phyloP scores from a whole-genome alignment of 2,113 vertebrate genomes.

The Aspiorhynchus laticeps region DNA sequence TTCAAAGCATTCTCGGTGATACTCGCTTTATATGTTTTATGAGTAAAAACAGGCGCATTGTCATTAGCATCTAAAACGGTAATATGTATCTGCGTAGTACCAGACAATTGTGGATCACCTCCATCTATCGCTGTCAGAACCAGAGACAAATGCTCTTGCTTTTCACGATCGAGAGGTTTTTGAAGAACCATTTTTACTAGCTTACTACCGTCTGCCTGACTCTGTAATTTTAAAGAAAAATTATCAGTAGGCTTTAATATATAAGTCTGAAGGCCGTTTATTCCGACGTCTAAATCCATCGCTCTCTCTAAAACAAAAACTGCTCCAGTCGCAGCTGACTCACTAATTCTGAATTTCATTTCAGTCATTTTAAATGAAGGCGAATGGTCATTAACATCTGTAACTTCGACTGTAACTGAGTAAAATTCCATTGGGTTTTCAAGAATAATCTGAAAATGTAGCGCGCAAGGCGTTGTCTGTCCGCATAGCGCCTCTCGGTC shows the following conservation, averaged over 20 bases:
- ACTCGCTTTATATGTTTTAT: conserved; percentile 55
- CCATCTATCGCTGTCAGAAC: conserved; percentile 51
- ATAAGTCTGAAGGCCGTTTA: conserved; percentile 57
- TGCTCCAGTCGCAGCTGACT: conserved; percentile 61
- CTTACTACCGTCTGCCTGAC: conserved; percentile 39
- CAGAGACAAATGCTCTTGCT: conserved; percentile 27
- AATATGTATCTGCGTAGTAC: conserved; percentile 37
- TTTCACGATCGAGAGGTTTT: conserved; percentile 48
- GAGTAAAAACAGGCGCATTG: conserved; percentile 62
- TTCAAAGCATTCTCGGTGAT: conserved; percentile 59
- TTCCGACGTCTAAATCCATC: conserved; percentile 64
- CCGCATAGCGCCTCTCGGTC: conserved; percentile 74
- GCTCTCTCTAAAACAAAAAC: conserved; percentile 64
- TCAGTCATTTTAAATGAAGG: conserved; percentile 66
- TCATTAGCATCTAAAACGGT: conserved; percentile 54
- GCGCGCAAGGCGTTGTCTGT: conserved; percentile 61
- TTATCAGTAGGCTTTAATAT: not conserved
- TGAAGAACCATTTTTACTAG: conserved; percentile 52
- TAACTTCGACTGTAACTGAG: conserved; percentile 53
- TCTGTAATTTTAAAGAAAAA: not conserved
- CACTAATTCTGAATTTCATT: conserved; percentile 68
- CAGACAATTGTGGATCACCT: conserved; percentile 8
- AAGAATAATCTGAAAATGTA: conserved; percentile 71
- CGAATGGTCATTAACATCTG: conserved; percentile 75
- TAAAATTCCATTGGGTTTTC: conserved; percentile 68